Conservation (phyloP, 2,113 vertebrate species). For the Podarcis raffonei region DNA sequence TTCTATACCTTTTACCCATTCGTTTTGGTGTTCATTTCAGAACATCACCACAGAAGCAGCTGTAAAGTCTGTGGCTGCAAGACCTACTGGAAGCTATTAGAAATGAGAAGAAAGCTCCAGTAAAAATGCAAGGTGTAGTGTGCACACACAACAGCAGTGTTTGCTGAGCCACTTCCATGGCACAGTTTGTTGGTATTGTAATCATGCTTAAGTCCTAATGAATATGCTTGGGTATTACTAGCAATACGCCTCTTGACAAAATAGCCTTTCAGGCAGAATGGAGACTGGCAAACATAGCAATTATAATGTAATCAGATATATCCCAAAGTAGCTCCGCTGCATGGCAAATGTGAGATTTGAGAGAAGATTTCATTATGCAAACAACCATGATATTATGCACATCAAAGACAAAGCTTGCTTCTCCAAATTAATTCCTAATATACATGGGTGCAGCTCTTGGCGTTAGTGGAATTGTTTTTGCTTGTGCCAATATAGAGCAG, state of each 20-base stretch:
- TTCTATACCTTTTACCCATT: neutral
- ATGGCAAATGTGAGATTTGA: slow-evolving; percentile 59
- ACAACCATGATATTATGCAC: slow-evolving; percentile 43
- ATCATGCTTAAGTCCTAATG: slow-evolving; percentile 59
- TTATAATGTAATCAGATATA: slow-evolving; percentile 61
- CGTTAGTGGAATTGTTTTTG: neutral
- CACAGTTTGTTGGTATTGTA: slow-evolving; percentile 26
- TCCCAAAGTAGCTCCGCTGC: slow-evolving; percentile 44
- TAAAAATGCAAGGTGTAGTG: slow-evolving; percentile 28
- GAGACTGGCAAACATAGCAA: slow-evolving; percentile 45
- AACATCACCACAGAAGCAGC: slow-evolving; percentile 61
- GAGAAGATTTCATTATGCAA: slow-evolving; percentile 32
- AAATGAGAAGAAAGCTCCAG: slow-evolving; percentile 61
- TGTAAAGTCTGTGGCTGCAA: slow-evolving; percentile 45
- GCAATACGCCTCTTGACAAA: slow-evolving; percentile 38
- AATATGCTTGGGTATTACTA: slow-evolving; percentile 59
- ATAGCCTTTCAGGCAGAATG: slow-evolving; percentile 41
- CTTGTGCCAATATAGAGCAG: neutral
- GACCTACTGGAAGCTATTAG: slow-evolving; percentile 67
- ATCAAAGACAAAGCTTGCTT: slow-evolving; percentile 52
- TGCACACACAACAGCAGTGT: slow-evolving; percentile 18
- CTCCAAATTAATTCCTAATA: neutral
- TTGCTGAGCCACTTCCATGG: slow-evolving; percentile 31
- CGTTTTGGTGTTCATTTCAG: slow-evolving; percentile 57
- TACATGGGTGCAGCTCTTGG: neutral